phyloP scores from a whole-genome alignment of 2,113 vertebrate species.

The Rhegmatorhina hoffmannsi region DNA sequence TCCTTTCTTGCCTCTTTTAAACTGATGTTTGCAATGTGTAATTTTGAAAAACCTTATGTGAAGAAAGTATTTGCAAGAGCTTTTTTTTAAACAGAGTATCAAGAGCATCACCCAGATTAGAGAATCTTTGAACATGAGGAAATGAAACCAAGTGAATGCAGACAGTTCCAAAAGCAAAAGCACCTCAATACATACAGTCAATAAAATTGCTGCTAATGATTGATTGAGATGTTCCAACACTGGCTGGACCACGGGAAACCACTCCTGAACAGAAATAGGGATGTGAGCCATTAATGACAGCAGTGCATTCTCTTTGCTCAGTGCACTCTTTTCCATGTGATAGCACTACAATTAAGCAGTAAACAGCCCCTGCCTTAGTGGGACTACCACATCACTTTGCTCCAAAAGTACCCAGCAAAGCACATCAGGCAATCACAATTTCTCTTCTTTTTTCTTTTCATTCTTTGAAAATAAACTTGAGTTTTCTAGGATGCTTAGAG shows the following conservation, averaged over 20 bases:
- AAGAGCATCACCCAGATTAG: not conserved
- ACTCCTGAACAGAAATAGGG: not conserved
- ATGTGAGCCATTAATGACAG: not conserved
- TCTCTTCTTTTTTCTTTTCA: not conserved
- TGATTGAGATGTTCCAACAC: not conserved
- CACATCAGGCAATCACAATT: not conserved
- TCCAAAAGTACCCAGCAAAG: not conserved
- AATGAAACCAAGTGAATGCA: not conserved
- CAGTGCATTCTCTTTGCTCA: not conserved
- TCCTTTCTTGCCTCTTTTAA: not conserved
- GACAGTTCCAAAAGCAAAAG: not conserved
- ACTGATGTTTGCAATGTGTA: fast-evolving
- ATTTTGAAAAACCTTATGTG: not conserved
- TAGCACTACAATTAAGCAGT: not conserved
- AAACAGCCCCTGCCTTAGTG: not conserved
- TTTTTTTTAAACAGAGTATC: not conserved
- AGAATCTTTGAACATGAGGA: too few species aligned
- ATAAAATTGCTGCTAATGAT: not conserved
- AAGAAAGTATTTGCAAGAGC: not conserved
- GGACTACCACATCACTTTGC: not conserved
- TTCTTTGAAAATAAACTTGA: not conserved
- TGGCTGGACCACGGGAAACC: not conserved
- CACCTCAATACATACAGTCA: not conserved
- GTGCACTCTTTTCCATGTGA: not conserved
- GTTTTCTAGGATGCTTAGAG: not conserved